These are phyloP conservation scores for Pangasius krempfi DNA, from an alignment of 2,797 vertebrate species.

Conservation along the genomic window DNA sequence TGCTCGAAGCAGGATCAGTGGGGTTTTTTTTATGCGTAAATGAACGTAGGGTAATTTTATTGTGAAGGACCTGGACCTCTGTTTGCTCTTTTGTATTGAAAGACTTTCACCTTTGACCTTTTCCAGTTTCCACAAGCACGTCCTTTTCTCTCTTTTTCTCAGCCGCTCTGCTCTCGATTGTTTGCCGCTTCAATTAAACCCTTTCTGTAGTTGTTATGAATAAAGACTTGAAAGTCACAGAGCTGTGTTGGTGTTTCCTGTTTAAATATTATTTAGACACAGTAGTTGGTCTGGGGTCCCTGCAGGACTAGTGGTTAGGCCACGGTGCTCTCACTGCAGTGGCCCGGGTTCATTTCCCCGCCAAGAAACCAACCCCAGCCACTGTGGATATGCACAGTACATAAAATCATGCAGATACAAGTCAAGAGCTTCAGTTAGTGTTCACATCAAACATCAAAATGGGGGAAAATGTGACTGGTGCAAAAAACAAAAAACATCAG, in stretches of 20 bases:
- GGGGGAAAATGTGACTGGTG: not conserved
- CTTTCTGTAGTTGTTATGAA: conserved; percentile 71
- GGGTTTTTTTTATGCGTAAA: not conserved
- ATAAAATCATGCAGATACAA: not conserved
- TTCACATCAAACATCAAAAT: not conserved
- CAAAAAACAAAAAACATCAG: no score
- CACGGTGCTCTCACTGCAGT: no score
- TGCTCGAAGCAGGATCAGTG: conserved; percentile 25
- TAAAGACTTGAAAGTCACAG: conserved; percentile 72
- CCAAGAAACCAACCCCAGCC: no score
- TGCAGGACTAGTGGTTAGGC: no score
- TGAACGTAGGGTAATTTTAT: conserved; percentile 50
- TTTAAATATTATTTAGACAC: not conserved
- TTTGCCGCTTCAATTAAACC: conserved; percentile 53
- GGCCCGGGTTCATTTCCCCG: no score
- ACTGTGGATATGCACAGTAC: no score
- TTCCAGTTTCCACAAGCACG: conserved; percentile 37
- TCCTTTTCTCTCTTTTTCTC: conserved; percentile 29
- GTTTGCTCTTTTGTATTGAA: conserved; percentile 47
- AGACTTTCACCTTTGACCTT: conserved; percentile 51
- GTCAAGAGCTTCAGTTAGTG: not conserved
- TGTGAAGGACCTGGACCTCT: conserved; percentile 37
- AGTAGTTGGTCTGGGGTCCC: not conserved
- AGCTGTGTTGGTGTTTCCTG: conserved; percentile 5
- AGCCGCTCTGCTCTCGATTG: conserved; percentile 57